Conservation (phyloP, 2,797 vertebrate genomes). For the Pseudochirops cupreus region DNA sequence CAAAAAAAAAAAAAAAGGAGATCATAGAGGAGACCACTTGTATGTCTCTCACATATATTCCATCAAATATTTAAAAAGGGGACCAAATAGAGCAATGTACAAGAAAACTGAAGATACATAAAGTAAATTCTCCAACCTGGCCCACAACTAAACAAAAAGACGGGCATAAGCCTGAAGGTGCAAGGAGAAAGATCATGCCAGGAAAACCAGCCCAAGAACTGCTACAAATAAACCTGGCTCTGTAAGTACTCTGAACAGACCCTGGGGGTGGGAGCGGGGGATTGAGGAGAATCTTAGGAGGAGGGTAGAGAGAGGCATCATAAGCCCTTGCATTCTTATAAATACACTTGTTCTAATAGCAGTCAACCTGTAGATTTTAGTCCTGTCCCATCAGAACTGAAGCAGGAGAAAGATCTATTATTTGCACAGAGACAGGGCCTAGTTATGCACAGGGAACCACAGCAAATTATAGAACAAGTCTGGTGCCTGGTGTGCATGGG, state of each 20-base stretch:
- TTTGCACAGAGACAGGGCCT: neutral
- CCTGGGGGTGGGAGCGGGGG: no score
- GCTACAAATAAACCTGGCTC: neutral
- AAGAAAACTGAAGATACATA: neutral
- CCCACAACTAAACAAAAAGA: neutral
- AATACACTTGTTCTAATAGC: neutral
- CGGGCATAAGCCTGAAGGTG: neutral
- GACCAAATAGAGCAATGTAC: neutral
- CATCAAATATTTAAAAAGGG: neutral
- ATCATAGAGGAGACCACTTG: neutral
- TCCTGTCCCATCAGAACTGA: neutral
- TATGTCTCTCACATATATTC: neutral
- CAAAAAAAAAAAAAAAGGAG: neutral
- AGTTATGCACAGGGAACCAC: neutral
- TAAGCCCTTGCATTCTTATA: neutral
- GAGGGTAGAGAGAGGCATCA: neutral
- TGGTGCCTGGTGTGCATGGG: neutral
- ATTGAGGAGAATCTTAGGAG: no score
- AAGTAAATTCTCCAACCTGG: neutral
- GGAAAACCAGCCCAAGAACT: neutral
- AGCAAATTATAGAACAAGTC: neutral
- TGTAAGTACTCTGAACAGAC: no score
- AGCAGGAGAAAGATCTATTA: neutral
- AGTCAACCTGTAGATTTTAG: neutral
- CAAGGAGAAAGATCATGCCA: neutral